Conservation (phyloP, 2,888 invertebrate genomes). For the Panzeria rudis region DNA sequence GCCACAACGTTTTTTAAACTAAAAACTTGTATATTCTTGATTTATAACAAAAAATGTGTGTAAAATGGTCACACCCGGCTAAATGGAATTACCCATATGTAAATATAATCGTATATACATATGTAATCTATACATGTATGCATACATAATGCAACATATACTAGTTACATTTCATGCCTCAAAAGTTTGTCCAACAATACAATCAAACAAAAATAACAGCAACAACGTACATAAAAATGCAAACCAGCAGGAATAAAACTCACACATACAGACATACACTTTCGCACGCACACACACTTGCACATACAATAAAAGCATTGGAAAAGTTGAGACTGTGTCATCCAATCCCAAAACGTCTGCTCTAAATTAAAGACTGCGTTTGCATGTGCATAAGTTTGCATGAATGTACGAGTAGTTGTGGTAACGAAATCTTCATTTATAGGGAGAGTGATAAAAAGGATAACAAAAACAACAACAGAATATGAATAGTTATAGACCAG, state of each 20-base stretch:
- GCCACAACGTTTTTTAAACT: no score
- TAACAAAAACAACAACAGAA: slow-evolving; percentile 15
- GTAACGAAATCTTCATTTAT: background rate
- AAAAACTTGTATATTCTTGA: no score
- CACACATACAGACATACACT: background rate
- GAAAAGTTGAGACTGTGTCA: slow-evolving; percentile 44
- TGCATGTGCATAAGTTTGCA: slow-evolving; percentile 49
- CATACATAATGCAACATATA: slow-evolving; percentile 12
- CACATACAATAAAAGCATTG: slow-evolving; percentile 1
- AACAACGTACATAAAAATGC: slow-evolving; percentile 28
- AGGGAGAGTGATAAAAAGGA: background rate
- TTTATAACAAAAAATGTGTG: no score
- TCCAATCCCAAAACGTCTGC: slow-evolving; percentile 69
- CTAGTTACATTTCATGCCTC: slow-evolving; percentile 48
- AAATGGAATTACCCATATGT: no score
- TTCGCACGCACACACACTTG: background rate
- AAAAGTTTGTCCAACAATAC: slow-evolving; percentile 22
- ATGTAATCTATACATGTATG: no score
- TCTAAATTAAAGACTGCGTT: slow-evolving; percentile 57
- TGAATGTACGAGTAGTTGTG: slow-evolving; percentile 7
- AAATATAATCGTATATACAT: background rate
- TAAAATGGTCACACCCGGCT: no score
- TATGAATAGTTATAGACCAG: slow-evolving; percentile 28
- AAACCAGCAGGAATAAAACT: slow-evolving; percentile 48
- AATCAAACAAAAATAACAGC: slow-evolving; percentile 20